Conservation (phyloP, 2,113 vertebrate species). For the Hoplias malabaricus region DNA sequence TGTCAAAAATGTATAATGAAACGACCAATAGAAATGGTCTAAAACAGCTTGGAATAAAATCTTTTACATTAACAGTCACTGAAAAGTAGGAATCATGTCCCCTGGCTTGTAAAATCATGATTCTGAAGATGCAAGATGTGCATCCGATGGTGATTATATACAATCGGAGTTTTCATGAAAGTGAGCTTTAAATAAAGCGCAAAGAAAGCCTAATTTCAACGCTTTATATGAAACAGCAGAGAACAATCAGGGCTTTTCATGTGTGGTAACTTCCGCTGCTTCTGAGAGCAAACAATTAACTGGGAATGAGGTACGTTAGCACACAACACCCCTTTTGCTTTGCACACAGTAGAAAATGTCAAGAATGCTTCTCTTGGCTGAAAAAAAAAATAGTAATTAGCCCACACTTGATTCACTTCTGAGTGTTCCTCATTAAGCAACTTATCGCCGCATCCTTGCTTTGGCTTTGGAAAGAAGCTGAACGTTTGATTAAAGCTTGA, state of each 20-base stretch:
- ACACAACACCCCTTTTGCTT: not conserved
- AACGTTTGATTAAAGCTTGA: constrained; percentile 56
- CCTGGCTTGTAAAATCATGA: too few species aligned
- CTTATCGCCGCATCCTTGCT: constrained; percentile 48
- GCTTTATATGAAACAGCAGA: not conserved
- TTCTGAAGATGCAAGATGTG: too few species aligned
- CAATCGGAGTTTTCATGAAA: not conserved
- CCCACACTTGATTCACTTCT: constrained; percentile 44
- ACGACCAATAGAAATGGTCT: too few species aligned
- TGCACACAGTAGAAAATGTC: constrained; percentile 17
- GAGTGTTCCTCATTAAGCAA: constrained; percentile 45
- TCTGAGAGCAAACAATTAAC: constrained; percentile 14
- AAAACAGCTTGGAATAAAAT: too few species aligned
- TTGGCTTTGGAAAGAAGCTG: constrained; percentile 44
- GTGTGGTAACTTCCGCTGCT: not conserved
- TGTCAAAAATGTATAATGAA: too few species aligned
- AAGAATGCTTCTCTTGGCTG: constrained; percentile 28
- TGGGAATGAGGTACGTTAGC: constrained; percentile 2
- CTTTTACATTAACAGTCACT: too few species aligned
- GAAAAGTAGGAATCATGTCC: too few species aligned
- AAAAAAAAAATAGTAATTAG: constrained; percentile 49
- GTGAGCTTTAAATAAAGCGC: constrained; percentile 15
- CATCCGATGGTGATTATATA: too few species aligned
- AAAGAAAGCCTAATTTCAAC: constrained; percentile 6
- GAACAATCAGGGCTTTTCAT: constrained; percentile 14